A percentile compares a stretch with the other conserved stretches of the same genome.
These are phyloP conservation scores for Megaceryle maxima DNA, from an alignment of 2,113 vertebrate species.

Conservation along the genomic window DNA sequence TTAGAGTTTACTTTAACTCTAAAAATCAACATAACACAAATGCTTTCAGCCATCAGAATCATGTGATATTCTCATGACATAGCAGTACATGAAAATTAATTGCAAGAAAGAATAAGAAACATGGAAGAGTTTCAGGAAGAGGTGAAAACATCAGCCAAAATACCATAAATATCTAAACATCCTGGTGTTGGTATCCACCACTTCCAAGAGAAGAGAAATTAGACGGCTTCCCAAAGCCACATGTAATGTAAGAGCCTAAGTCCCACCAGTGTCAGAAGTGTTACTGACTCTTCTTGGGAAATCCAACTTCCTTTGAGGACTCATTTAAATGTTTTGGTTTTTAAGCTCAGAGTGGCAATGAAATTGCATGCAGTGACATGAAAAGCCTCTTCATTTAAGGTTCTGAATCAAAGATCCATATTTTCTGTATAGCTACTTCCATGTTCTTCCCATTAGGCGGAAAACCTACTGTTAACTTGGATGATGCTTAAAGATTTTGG, in stretches of 20 bases:
- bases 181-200: conserved; percentile 13
- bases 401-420: conserved; percentile 3
- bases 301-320: conserved; percentile 40
- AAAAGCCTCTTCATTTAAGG: conserved; percentile 19
- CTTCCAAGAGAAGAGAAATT: conserved; percentile 27
- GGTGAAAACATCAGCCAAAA: conserved; percentile 38
- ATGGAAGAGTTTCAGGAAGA: conserved; percentile 63
- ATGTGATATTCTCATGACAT: not conserved
- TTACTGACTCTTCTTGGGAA: conserved; percentile 33
- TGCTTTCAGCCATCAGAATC: conserved; percentile 45
- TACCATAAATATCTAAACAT: not conserved
- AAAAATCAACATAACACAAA: conserved; percentile 20
- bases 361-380: conserved; percentile 43
- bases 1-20: not conserved
- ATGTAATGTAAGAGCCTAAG: not conserved
- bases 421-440: conserved; percentile 53
- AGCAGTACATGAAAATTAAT: not conserved
- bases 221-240: conserved; percentile 38
- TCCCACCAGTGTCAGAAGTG: not conserved
- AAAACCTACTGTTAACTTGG: not conserved
- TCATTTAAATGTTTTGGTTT: conserved; percentile 2
- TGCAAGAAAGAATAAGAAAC: conserved; percentile 53
- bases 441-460: conserved; percentile 41
- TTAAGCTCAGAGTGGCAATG: conserved; percentile 51
- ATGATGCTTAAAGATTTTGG: not conserved